Percentiles rank a stretch among this genome's conserved stretches.
phyloP scores from a whole-genome alignment of 2,797 vertebrate species.

The Microhierax caerulescens region DNA sequence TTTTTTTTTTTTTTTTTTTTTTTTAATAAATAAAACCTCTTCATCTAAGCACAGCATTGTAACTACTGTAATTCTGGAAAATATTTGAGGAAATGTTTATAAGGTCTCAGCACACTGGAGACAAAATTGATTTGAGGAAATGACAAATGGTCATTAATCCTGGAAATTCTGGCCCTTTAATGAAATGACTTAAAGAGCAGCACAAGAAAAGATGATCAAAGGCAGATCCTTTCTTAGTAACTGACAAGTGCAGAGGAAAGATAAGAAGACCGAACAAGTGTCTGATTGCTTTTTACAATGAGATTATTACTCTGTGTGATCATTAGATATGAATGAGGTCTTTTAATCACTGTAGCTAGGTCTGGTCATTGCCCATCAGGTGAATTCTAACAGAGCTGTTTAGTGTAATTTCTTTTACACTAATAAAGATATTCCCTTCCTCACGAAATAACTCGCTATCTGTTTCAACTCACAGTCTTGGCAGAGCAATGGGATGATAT shows the following conservation, averaged over 20 bases:
- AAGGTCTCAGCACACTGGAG: neutral
- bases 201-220: conserved; percentile 39
- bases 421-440: neutral
- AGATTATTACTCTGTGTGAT: conserved; percentile 27
- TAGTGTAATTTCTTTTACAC: conserved; percentile 8
- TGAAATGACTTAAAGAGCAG: conserved; percentile 28
- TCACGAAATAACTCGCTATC: neutral
- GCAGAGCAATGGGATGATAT: neutral
- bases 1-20: no score
- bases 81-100: neutral
- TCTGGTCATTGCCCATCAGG: neutral
- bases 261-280: conserved; percentile 41
- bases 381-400: neutral
- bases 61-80: neutral
- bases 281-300: conserved; percentile 48
- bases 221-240: conserved; percentile 13
- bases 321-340: conserved; percentile 34
- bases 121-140: conserved; percentile 9
- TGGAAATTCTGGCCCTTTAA: conserved; percentile 12
- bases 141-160: conserved; percentile 35
- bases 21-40: neutral
- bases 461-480: neutral
- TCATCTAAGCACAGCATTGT: neutral
- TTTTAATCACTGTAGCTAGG: conserved; percentile 32
- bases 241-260: conserved; percentile 29